A percentile compares a stretch with the other conserved stretches of the same genome.
Conservation (phyloP, 2,797 vertebrate species). For the Ciconia nigra region DNA sequence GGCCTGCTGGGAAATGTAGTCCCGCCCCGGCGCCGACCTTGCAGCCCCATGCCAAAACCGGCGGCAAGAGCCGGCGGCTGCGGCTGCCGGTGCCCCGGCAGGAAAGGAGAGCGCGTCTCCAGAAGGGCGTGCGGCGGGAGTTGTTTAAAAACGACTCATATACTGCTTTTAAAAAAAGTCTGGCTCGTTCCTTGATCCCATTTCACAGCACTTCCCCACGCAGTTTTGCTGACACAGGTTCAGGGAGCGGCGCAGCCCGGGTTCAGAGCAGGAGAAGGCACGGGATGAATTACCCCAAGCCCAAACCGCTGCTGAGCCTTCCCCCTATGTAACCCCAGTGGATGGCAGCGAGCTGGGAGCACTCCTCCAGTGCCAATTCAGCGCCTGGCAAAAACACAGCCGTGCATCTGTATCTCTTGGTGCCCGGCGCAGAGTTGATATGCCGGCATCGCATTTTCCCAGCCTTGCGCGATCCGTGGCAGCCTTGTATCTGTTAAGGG, state of each 20-base stretch:
- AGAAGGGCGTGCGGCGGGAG: fast-evolving
- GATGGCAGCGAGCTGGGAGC: not conserved
- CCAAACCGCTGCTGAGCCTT: no score
- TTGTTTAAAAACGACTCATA: fast-evolving
- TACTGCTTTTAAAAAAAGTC: fast-evolving
- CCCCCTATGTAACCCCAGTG: fast-evolving
- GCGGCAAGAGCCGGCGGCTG: not conserved
- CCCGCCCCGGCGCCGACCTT: no score
- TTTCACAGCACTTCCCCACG: fast-evolving
- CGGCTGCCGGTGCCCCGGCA: no score
- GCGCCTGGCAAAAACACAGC: not conserved
- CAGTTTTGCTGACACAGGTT: not conserved
- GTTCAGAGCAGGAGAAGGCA: fast-evolving
- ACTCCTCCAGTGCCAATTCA: fast-evolving
- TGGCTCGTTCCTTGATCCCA: fast-evolving
- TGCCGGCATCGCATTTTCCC: fast-evolving
- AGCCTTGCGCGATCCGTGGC: fast-evolving
- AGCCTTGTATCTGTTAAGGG: fast-evolving
- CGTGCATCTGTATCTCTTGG: fast-evolving
- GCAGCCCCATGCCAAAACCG: no score
- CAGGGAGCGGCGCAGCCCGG: no score
- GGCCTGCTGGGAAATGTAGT: not conserved
- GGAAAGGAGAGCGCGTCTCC: not conserved
- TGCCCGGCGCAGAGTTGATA: fast-evolving
- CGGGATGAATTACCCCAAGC: fast-evolving